Evolutionary conservation across 1,140 invertebrate genomes (phyloP), one percentile per base, ranked within the genome.

Genomic region (Ladona fulva): DNA sequence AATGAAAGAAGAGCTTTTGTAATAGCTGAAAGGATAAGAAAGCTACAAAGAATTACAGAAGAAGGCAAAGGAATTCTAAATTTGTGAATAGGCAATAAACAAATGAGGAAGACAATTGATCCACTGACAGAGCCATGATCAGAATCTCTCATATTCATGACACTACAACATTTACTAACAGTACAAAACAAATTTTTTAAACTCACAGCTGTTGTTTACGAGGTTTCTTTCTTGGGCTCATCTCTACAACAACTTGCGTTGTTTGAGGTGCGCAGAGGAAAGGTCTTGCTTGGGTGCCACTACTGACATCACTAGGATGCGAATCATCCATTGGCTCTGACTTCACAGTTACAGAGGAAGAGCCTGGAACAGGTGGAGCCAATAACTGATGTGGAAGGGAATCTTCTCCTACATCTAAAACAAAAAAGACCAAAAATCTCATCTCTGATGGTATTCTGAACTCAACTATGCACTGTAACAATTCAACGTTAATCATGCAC

Each of bases 171-270:
- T 37, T 8, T 37, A 37, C 1, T 37, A 37, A 37, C 1, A 37
- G 29, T 5, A 37, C 1, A 37, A 37, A 1, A 5, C 8, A 8
- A 37, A 37, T 37, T n/a, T n/a, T n/a, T 80, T 59, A 78, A 66
- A 86, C 88, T 87, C 87, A 91, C 90, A 92, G 81, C 81, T 91
- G 87, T 80, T 94, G 92, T 83, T 94, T 94, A 78, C 92, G 84
- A 0, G 92, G 91, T 84, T 93, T 93, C 83, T 94, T 94, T 80
- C 92, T 85, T 1, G 92, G 92, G 52, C 52, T 66, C 52, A 66
- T 66, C 52, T 66, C 52, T 12, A 66, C 52, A 16, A 66, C 52
- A 22, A 66, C 52, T 66, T 66, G 52, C 52, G 52, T 12, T 6
- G 52, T 5, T 19, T 16, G 52, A 3, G 52, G 52, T 6, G 12